Percentiles rank a stretch among this genome's conserved stretches.
These are phyloP conservation scores for Dasyprocta punctata DNA, from an alignment of 2,113 vertebrate genomes.

Conservation along the genomic window DNA sequence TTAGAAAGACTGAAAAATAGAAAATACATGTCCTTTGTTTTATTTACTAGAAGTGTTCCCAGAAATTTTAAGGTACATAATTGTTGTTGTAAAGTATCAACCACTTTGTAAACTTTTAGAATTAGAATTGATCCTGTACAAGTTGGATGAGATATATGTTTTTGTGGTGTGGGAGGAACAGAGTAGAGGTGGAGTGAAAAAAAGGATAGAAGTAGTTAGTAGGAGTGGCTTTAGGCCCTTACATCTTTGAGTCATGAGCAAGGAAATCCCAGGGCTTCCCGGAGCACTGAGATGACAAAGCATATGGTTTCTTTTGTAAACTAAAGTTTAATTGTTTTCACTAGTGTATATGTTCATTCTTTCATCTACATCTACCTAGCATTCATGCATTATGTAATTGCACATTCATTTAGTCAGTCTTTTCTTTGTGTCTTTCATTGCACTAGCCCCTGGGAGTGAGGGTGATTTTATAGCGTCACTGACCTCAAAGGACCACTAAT, in stretches of 20 bases:
- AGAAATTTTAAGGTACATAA: constrained; percentile 22
- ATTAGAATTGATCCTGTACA: neutral
- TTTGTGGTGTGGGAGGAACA: neutral
- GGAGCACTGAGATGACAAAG: neutral
- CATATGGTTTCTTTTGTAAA: neutral
- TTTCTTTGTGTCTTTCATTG: neutral
- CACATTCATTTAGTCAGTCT: neutral
- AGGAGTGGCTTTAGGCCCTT: neutral
- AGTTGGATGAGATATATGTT: neutral
- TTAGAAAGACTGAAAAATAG: neutral
- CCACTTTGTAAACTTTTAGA: constrained; percentile 36
- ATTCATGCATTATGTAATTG: neutral
- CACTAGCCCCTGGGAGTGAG: neutral
- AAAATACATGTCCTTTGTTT: neutral
- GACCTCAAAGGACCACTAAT: neutral
- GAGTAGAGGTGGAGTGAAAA: neutral
- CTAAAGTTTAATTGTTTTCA: neutral
- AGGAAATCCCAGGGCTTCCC: neutral
- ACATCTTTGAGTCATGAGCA: neutral
- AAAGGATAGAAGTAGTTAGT: neutral
- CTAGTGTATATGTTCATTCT: neutral
- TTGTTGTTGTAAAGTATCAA: neutral
- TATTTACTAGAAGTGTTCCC: neutral
- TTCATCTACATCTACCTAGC: neutral
- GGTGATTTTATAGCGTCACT: neutral